Evolutionary conservation across 2,113 vertebrate species (phyloP).

Genomic region (Sylvia atricapilla): DNA sequence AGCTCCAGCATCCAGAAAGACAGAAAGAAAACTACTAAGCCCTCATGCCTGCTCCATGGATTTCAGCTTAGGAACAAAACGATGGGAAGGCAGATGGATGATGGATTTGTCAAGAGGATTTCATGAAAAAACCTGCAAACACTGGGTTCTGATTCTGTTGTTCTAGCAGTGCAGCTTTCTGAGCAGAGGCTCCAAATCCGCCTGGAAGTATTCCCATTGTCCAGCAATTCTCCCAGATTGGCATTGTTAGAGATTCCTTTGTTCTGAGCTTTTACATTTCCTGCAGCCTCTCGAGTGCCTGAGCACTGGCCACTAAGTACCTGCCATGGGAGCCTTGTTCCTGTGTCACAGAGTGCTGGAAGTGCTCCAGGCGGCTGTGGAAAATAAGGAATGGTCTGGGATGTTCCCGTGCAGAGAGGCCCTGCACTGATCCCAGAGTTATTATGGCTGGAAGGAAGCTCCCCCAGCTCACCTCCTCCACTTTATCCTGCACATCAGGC

Average conservation of each 20-base stretch:
- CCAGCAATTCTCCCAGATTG: background rate
- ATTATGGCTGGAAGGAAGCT: background rate
- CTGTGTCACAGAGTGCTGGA: background rate
- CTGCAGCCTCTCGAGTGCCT: background rate
- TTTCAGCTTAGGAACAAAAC: background rate
- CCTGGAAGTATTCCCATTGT: background rate
- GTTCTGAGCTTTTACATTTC: background rate
- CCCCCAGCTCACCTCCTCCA: conserved; percentile 18
- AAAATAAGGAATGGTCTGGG: background rate
- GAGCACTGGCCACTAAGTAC: background rate
- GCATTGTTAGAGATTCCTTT: background rate
- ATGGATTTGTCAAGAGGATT: background rate
- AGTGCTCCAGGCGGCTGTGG: background rate
- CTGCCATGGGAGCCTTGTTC: background rate
- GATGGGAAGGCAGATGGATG: background rate
- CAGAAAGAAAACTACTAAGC: too few relatives aligned
- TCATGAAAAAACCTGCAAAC: background rate
- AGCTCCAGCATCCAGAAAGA: background rate
- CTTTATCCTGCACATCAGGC: conserved; percentile 6
- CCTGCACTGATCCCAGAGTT: background rate
- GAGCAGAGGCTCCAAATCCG: background rate
- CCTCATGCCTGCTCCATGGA: background rate
- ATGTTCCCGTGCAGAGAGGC: background rate
- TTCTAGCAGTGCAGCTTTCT: background rate
- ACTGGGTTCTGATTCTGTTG: background rate